Percentiles rank a stretch among this genome's conserved stretches.
These are phyloP conservation scores for Archocentrus centrarchus DNA, from an alignment of 2,113 vertebrate genomes.

Conservation along the genomic window DNA sequence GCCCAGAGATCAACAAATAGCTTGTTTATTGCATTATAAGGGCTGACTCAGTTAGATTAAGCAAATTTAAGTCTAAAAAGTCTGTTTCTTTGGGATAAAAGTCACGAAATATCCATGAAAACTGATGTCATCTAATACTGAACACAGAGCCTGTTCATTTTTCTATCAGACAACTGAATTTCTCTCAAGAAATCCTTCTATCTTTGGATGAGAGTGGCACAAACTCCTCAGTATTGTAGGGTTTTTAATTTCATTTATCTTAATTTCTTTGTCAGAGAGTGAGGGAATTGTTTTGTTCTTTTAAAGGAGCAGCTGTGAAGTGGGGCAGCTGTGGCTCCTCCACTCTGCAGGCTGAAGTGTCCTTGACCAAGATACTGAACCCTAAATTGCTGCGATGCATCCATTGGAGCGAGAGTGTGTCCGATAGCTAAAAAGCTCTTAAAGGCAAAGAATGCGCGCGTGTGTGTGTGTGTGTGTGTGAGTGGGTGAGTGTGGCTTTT, in stretches of 20 bases:
- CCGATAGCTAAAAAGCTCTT: not conserved
- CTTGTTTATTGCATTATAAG: slow-evolving; percentile 1
- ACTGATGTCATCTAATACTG: not conserved
- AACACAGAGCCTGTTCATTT: not conserved
- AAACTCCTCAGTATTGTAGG: not conserved
- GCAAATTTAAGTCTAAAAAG: not conserved
- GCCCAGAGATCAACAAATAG: not conserved
- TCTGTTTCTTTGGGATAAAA: not conserved
- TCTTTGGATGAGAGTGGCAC: not conserved
- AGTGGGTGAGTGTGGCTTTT: not conserved
- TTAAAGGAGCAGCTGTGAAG: not conserved
- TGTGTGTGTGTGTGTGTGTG: not conserved
- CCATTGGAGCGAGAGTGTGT: not conserved
- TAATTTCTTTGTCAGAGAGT: not conserved
- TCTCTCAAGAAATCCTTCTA: not conserved
- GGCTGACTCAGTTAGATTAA: not conserved
- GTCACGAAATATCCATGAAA: not conserved
- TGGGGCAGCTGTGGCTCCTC: not conserved
- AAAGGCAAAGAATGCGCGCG: not conserved
- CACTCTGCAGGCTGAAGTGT: too few relatives aligned
- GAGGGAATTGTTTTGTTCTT: not conserved
- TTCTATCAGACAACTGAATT: not conserved
- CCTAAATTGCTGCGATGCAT: too few relatives aligned
- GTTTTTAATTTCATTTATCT: not conserved
- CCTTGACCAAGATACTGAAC: too few relatives aligned